Percentiles rank a stretch among this genome's conserved stretches.
Conservation (phyloP, 2,113 vertebrate genomes). For the Myotis lucifugus region DNA sequence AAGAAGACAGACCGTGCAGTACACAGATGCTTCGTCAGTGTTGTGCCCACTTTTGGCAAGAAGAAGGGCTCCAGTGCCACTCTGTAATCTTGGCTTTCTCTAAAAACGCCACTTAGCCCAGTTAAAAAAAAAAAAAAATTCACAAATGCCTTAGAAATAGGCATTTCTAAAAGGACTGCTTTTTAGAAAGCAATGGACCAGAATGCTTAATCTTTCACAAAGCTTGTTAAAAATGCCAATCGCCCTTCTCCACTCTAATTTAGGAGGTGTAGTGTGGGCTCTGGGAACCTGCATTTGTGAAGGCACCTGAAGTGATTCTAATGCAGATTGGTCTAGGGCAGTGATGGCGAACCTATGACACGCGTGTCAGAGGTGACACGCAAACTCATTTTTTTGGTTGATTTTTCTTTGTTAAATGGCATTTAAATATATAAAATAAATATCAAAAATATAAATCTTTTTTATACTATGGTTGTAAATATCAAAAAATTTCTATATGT, state of each 20-base stretch:
- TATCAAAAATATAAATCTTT: too few relatives aligned
- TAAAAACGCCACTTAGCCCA: slow-evolving; percentile 58
- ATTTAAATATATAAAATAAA: too few relatives aligned
- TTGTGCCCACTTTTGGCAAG: slow-evolving; percentile 82
- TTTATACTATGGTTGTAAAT: too few relatives aligned
- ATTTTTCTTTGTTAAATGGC: too few relatives aligned
- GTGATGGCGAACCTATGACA: too few relatives aligned
- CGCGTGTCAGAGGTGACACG: too few relatives aligned
- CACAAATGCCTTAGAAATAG: neutral
- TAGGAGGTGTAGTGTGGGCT: neutral
- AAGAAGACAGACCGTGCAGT: slow-evolving; percentile 80
- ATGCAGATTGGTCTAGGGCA: neutral
- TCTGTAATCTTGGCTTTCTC: slow-evolving; percentile 58
- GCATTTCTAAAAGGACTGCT: neutral
- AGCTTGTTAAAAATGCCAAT: neutral
- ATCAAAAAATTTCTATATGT: too few relatives aligned
- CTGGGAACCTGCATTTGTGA: neutral
- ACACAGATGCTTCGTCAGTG: slow-evolving; percentile 79
- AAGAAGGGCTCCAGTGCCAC: slow-evolving; percentile 83
- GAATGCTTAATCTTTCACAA: neutral
- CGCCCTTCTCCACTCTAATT: neutral
- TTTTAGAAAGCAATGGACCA: slow-evolving; percentile 32
- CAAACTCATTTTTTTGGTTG: too few relatives aligned
- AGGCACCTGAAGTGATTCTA: neutral
- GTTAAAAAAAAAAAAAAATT: neutral